Base-by-base conservation (phyloP, 2,113 vertebrate genomes). In the Psammodynastes pulverulentus region DNA sequence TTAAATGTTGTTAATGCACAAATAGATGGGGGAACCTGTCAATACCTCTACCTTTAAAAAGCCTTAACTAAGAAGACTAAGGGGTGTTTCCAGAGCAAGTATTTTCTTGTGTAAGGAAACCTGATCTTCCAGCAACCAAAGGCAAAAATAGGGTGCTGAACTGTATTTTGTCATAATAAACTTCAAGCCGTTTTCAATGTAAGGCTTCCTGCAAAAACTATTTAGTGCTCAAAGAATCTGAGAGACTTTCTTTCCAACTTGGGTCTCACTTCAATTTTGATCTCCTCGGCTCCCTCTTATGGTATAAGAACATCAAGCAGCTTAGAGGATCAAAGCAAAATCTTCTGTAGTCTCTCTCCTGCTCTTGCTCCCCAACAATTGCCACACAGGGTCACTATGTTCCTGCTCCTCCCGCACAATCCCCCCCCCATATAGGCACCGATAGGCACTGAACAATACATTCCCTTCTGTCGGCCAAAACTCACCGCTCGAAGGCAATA, bases 401-500 rank as follows among this genome's bases (percentile, higher is more conserved):
- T 39, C 34, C 67, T 79, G 72, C 34, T 79, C 72, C 34, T 79
- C 72, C 34, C 1, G 2, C 17, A 79, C 72, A 43, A 43, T 3
- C n/a, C 67, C 15, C 67, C 15, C 17, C 67, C 8, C 19, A 79
- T 39, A 39, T 17, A 29, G 34, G 23, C 49, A 53, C 34, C 2
- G 51, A 5, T 29, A 24, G 13, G 10, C 62, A 51, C 26, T n/a
- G 46, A 4, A 48, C 13, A 3, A 19, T 1, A 51, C 52, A 49
- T 48, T 29, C 39, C 2, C 34, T 52, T 0, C 4, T 13, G 1
- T 1, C 0, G 6, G 12, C 48, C 84, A 7, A n/a, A 3, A 12
- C 97, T 92, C 96, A 99, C 99, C 99, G 97, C 97, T 99, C 99
- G 0, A 99, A 99, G 96, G 99, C 98, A 53, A 99, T 99, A 89